Conservation (phyloP, 1,140 invertebrate species). For the Hypothenemus hampei region DNA sequence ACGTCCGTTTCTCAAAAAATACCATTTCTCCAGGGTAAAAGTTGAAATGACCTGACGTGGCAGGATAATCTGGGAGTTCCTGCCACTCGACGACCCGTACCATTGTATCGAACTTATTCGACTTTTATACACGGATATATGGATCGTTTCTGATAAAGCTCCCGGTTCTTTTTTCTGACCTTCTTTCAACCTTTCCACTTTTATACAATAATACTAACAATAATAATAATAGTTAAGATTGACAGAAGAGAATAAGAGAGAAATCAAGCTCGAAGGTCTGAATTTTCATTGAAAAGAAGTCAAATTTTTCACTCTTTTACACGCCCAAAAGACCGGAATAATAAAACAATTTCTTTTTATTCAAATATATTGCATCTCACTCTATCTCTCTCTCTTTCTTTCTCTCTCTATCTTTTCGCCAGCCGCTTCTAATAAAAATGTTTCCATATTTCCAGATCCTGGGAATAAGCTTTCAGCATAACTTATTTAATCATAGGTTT, state of each 20-base stretch:
- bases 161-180: too few relatives aligned
- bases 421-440: conserved; percentile 20
- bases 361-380: neutral
- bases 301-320: neutral
- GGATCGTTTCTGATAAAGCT: neutral
- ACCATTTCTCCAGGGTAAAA: neutral
- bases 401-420: too few relatives aligned
- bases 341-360: conserved; percentile 12
- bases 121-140: conserved; percentile 6
- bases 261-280: too few relatives aligned
- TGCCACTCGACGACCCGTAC: neutral
- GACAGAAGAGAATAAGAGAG: too few relatives aligned
- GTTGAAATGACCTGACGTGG: conserved; percentile 1
- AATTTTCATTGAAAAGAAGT: neutral
- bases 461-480: conserved; percentile 27
- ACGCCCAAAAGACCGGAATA: neutral
- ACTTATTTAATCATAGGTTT: conserved; percentile 29
- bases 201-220: too few relatives aligned
- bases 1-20: neutral
- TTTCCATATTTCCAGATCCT: conserved; percentile 20
- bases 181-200: too few relatives aligned
- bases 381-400: too few relatives aligned
- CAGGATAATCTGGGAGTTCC: conserved; percentile 11
- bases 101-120: neutral
- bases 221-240: too few relatives aligned